These are phyloP conservation scores for Malacoraja senta DNA, from an alignment of 2,797 vertebrate genomes.

Conservation along the genomic window DNA sequence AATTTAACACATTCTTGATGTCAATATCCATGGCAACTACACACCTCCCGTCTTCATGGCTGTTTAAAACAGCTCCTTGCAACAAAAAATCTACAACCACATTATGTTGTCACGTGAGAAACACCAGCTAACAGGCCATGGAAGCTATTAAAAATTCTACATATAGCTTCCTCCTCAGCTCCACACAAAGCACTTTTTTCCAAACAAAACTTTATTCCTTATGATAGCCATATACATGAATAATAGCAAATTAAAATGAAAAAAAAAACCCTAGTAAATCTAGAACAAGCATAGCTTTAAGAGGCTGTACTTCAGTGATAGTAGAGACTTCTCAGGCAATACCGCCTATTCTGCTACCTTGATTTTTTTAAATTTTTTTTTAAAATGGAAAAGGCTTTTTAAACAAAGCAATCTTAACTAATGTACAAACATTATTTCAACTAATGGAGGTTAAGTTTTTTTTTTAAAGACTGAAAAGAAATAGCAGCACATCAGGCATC, in stretches of 20 bases:
- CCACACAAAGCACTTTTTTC: conserved; percentile 48
- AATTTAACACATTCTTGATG: not conserved
- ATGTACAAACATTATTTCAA: conserved; percentile 33
- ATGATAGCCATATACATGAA: conserved; percentile 87
- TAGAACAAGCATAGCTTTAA: conserved; percentile 45
- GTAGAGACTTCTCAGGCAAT: not conserved
- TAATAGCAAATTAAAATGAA: conserved; percentile 78
- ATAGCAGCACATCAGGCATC: conserved; percentile 71
- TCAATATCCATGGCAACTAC: conserved; percentile 21
- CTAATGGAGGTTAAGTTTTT: conserved; percentile 51
- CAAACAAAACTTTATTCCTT: conserved; percentile 84
- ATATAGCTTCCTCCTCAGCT: not conserved
- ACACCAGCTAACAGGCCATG: not conserved
- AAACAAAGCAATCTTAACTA: conserved; percentile 37
- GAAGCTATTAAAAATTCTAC: not conserved
- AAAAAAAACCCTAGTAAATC: conserved; percentile 77
- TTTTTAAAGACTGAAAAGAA: conserved; percentile 61
- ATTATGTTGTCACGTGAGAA: not conserved
- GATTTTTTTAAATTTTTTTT: not conserved
- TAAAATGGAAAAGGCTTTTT: conserved; percentile 19
- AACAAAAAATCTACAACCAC: not conserved
- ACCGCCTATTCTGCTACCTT: not conserved
- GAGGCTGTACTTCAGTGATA: not conserved
- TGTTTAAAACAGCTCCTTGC: not conserved
- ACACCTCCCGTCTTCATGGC: not conserved